Conservation (phyloP, 2,888 invertebrate species). For the Dioctria linearis region DNA sequence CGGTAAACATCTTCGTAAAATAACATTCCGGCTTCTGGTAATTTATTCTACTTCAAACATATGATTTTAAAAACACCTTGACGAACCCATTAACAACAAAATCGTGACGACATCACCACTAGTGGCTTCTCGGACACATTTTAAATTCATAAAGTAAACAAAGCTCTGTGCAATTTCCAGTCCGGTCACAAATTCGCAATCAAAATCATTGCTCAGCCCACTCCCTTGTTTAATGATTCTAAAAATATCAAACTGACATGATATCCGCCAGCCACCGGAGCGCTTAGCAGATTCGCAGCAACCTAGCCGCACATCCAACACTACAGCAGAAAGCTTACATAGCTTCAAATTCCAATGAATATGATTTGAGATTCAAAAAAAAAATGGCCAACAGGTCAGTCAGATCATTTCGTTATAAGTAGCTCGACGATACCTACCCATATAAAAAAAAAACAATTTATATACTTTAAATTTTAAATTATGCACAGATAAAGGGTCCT, state of each 20-base stretch:
- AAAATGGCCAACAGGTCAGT: conserved; percentile 21
- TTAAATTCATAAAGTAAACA: conserved; percentile 5
- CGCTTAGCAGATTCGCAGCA: background rate
- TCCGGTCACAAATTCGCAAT: conserved; percentile 1
- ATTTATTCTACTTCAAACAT: too few relatives aligned
- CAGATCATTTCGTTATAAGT: background rate
- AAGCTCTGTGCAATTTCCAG: background rate
- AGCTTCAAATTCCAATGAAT: conserved; percentile 7
- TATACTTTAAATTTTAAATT: background rate
- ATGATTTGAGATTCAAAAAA: background rate
- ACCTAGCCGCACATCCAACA: background rate
- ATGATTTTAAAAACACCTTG: too few relatives aligned
- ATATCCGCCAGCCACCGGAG: conserved; percentile 16
- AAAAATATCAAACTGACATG: conserved; percentile 35
- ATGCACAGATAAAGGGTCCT: background rate
- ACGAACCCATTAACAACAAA: too few relatives aligned
- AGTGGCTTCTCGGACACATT: background rate
- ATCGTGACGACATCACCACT: too few relatives aligned
- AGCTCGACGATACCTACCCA: too few relatives aligned
- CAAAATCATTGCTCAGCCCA: background rate
- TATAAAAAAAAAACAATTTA: background rate
- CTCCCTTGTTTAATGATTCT: background rate
- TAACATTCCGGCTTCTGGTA: too few relatives aligned
- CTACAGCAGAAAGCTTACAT: background rate
- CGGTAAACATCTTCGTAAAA: too few relatives aligned